Evolutionary conservation across 2,888 invertebrate species (phyloP), one percentile per base, ranked within the genome.

Genomic region (Aplocera efformata): DNA sequence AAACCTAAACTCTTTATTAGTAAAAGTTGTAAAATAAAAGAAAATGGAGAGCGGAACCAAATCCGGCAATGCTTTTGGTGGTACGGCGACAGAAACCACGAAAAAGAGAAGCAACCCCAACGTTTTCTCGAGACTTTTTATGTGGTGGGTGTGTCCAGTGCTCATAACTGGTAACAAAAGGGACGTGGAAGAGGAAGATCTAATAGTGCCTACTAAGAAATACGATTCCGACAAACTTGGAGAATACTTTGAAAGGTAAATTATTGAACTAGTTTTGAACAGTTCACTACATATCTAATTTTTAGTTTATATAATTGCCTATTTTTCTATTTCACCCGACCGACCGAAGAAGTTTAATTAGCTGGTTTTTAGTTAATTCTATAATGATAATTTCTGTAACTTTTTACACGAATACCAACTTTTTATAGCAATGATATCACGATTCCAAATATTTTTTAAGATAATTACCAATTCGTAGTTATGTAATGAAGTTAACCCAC

Each of bases 141-240:
- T 88, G 23, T 88, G 88, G 66, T 89, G 89, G 89, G 66, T 88
- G 42, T 81, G 80, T 47, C 89, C 89, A 6, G 79, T 88, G 34
- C 58, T 89, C 6, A 72, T 84, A 38, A 90, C 86, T 54, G 92
- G 93, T 3, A 86, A 88, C 41, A 84, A 68, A 59, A 81, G 90
- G 50, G 90, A 91, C 44, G 78, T 95, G 7, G 90, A 90, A 56
- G 88, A 92, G 34, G 79, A 86, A 6, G 94, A 95, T 73, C 80
- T 95, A 11, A 91, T 93, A 17, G 47, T 70, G 28, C 89, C 91
- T 0, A 78, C 91, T 6, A 86, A 90, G 34, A 83, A 88, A 48
- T 94, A 93, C 59, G 79, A 86, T 45, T 92, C 93, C 0, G 82
- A 89, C 27, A 61, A 58, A 46, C 80, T 92, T 27, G 93, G 92